Percentiles rank a stretch among this genome's conserved stretches.
phyloP scores from a whole-genome alignment of 1,140 invertebrate species.

The Diploscapter pachys region DNA sequence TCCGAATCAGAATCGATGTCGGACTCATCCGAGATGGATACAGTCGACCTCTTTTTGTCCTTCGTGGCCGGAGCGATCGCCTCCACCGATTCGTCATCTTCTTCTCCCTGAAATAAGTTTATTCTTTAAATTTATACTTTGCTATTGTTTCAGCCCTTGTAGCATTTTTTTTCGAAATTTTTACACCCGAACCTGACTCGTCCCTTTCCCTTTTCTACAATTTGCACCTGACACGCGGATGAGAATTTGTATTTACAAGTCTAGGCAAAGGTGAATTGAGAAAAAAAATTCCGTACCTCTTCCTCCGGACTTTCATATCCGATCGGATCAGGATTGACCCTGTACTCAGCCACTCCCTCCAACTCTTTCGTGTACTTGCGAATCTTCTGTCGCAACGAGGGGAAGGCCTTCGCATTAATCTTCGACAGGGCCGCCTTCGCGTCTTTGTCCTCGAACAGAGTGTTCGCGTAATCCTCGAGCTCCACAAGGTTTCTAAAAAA shows the following conservation, averaged over 20 bases:
- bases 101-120: slow-evolving; percentile 52
- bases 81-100: slow-evolving; percentile 43
- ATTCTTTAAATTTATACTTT: too few species aligned
- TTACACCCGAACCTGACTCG: too few species aligned
- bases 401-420: slow-evolving; percentile 85
- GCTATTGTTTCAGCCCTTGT: too few species aligned
- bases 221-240: too few species aligned
- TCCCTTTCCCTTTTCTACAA: too few species aligned
- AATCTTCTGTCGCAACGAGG: slow-evolving; percentile 87
- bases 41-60: slow-evolving; percentile 14
- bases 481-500: slow-evolving; percentile 80
- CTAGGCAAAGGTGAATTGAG: neutral
- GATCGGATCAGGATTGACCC: slow-evolving; percentile 49
- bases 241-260: too few species aligned
- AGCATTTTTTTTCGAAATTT: too few species aligned
- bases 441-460: slow-evolving; percentile 80
- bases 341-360: slow-evolving; percentile 66
- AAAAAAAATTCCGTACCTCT: neutral
- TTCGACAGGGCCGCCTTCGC: slow-evolving; percentile 74
- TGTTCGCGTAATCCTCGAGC: slow-evolving; percentile 88
- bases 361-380: slow-evolving; percentile 91
- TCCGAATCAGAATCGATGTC: slow-evolving; percentile 68
- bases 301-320: slow-evolving; percentile 56
- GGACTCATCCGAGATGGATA: slow-evolving; percentile 4
- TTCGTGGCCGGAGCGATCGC: slow-evolving; percentile 2